A percentile compares a stretch with the other conserved stretches of the same genome.
These are phyloP conservation scores for Furnarius figulus DNA, from an alignment of 2,113 vertebrate genomes.

Conservation along the genomic window DNA sequence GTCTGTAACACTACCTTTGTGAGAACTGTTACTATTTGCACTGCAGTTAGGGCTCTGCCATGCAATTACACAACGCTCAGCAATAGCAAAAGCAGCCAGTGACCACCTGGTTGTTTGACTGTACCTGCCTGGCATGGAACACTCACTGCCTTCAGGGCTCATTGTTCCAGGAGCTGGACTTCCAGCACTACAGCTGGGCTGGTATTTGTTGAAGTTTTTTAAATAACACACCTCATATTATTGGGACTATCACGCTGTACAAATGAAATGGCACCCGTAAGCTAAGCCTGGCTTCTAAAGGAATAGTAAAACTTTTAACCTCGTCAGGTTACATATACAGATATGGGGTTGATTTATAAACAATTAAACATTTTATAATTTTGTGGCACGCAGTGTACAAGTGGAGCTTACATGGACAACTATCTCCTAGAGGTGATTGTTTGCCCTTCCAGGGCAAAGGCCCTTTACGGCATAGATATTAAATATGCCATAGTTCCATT, in stretches of 20 bases:
- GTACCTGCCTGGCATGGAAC: too few species aligned
- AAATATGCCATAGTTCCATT: background rate
- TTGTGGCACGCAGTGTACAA: background rate
- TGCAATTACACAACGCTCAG: background rate
- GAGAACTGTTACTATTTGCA: background rate
- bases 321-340: background rate
- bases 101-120: background rate
- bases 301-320: background rate
- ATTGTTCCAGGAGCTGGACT: too few species aligned
- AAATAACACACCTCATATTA: background rate
- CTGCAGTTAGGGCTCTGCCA: background rate
- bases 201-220: too few species aligned
- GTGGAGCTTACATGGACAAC: background rate
- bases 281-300: background rate
- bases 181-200: background rate
- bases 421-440: background rate
- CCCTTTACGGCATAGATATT: background rate
- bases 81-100: background rate
- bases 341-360: background rate
- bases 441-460: background rate
- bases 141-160: background rate
- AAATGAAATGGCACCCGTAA: background rate
- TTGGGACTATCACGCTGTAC: background rate
- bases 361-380: background rate
- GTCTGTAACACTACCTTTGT: background rate